A percentile compares a stretch with the other conserved stretches of the same genome.
Evolutionary conservation across 1,140 invertebrate species (phyloP).

Genomic region (Melanaphis sacchari): DNA sequence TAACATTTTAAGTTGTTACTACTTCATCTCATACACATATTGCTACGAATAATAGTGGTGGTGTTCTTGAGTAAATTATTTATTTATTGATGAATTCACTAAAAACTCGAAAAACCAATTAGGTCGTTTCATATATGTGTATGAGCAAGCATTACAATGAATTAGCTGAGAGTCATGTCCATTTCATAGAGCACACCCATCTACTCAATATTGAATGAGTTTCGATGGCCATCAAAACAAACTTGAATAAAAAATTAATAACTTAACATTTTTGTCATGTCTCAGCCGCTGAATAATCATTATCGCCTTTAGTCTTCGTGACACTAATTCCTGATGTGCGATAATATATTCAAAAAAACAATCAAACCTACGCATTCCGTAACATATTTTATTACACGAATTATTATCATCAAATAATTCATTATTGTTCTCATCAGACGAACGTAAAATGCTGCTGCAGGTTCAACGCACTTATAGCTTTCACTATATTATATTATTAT

Average conservation of each 20-base stretch:
- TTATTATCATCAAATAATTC: conserved; percentile 9
- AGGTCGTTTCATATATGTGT: neutral
- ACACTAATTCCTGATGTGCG: neutral
- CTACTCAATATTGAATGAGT: neutral
- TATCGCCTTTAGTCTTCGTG: neutral
- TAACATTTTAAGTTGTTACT: neutral
- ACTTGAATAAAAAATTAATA: neutral
- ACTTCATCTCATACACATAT: neutral
- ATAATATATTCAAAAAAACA: neutral
- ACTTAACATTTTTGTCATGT: conserved; percentile 24
- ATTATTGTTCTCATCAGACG: neutral
- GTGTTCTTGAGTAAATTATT: neutral
- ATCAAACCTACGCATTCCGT: neutral
- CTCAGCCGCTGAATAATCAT: neutral
- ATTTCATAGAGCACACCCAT: neutral
- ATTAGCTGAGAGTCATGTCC: neutral
- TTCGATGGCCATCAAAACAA: neutral
- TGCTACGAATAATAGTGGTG: neutral
- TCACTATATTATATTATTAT: conserved; percentile 10
- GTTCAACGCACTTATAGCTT: conserved; percentile 36
- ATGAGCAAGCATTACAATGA: neutral
- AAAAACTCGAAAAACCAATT: neutral
- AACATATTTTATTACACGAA: conserved; percentile 4
- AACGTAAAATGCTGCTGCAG: neutral
- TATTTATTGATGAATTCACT: neutral